Evolutionary conservation across 2,888 invertebrate genomes (phyloP).

Genomic region (Miltochrista miniata): DNA sequence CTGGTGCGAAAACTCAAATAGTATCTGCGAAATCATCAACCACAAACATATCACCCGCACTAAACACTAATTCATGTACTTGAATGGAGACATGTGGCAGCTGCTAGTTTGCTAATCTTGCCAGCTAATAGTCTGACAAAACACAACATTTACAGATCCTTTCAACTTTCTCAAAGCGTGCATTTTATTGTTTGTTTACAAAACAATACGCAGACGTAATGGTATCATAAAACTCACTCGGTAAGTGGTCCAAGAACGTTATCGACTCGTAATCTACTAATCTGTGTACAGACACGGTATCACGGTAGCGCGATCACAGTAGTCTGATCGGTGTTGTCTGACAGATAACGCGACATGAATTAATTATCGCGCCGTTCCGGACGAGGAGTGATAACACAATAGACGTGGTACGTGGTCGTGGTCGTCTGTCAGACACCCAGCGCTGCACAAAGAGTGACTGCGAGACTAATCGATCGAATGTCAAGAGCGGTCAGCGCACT

Average conservation of each 20-base stretch:
- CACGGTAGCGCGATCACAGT: too few relatives aligned
- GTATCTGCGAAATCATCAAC: too few relatives aligned
- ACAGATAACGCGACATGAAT: slow-evolving; percentile 7
- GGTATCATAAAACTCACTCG: slow-evolving; percentile 3
- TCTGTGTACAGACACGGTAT: slow-evolving; percentile 7
- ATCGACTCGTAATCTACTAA: slow-evolving; percentile 10
- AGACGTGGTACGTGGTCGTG: not conserved
- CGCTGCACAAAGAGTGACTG: not conserved
- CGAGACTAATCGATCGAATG: not conserved
- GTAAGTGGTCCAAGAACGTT: slow-evolving; percentile 1
- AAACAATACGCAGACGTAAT: slow-evolving; percentile 13
- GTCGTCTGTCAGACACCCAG: not conserved
- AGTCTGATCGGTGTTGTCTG: slow-evolving; percentile 3
- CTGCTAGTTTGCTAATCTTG: not conserved
- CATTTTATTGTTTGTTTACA: not conserved
- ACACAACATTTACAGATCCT: not conserved
- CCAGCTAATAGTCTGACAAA: not conserved
- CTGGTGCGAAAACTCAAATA: too few relatives aligned
- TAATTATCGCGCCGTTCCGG: not conserved
- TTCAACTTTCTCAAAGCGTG: slow-evolving; percentile 6
- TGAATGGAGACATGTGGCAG: not conserved
- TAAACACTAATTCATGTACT: too few relatives aligned
- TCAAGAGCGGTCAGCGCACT: not conserved
- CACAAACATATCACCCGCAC: too few relatives aligned
- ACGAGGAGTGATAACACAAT: not conserved